Conservation (phyloP, 2,888 invertebrate genomes). For the Trissolcus brochymenae region DNA sequence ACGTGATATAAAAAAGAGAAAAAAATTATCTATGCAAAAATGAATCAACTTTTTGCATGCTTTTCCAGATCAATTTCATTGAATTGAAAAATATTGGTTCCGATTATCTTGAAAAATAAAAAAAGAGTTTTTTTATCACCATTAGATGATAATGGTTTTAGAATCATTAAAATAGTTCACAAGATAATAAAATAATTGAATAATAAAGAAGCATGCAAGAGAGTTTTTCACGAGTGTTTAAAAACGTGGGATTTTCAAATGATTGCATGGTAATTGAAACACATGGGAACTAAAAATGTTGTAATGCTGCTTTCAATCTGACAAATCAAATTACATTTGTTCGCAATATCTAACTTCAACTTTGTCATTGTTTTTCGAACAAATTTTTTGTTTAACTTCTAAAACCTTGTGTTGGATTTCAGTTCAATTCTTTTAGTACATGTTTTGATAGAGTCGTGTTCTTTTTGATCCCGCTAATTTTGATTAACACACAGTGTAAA, state of each 20-base stretch:
- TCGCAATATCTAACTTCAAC: constrained; percentile 13
- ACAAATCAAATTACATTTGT: constrained; percentile 3
- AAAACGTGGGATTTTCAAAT: constrained; percentile 13
- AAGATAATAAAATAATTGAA: too few species aligned
- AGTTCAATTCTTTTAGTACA: background rate
- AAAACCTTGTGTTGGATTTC: constrained; percentile 1
- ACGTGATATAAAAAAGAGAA: too few species aligned
- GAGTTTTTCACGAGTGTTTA: constrained; percentile 12
- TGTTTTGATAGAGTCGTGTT: background rate
- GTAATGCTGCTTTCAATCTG: constrained; percentile 22
- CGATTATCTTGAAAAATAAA: too few species aligned
- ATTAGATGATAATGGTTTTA: too few species aligned
- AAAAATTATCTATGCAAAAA: too few species aligned
- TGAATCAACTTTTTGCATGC: too few species aligned
- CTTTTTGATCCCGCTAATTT: too few species aligned
- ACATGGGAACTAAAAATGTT: constrained; percentile 26
- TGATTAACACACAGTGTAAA: too few species aligned
- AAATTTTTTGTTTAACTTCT: background rate
- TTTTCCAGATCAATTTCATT: too few species aligned
- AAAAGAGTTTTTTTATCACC: too few species aligned
- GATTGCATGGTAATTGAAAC: constrained; percentile 16
- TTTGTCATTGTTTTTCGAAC: background rate
- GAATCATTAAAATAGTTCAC: too few species aligned
- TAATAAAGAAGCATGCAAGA: constrained; percentile 13
- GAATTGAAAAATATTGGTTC: too few species aligned